Conservation (phyloP, 2,888 invertebrate genomes). For the Lordiphosa fenestrarum region DNA sequence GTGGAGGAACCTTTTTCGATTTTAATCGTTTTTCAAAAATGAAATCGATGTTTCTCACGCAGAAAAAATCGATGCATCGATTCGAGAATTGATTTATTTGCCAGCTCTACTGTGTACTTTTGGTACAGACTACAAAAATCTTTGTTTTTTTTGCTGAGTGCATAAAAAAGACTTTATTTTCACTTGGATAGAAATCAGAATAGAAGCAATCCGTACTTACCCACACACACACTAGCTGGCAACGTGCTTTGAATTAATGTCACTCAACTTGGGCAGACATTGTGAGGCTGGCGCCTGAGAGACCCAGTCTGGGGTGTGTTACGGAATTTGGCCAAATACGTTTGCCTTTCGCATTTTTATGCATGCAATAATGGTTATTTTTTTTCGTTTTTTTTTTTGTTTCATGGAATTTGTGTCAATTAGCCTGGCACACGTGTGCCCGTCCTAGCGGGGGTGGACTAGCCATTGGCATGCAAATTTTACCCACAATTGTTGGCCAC, state of each 20-base stretch:
- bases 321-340: slow-evolving; percentile 54
- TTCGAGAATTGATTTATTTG: too few relatives aligned
- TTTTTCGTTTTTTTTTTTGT: slow-evolving; percentile 36
- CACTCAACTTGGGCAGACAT: slow-evolving; percentile 50
- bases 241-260: slow-evolving; percentile 74
- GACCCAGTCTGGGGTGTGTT: slow-evolving; percentile 50
- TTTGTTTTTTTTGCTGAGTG: too few relatives aligned
- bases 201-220: slow-evolving; percentile 16
- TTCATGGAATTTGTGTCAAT: slow-evolving; percentile 72
- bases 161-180: slow-evolving; percentile 52
- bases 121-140: too few relatives aligned
- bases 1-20: too few relatives aligned
- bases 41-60: too few relatives aligned
- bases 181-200: slow-evolving; percentile 60
- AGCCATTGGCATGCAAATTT: slow-evolving; percentile 59
- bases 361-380: slow-evolving; percentile 46
- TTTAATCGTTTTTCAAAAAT: too few relatives aligned
- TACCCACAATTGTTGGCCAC: slow-evolving; percentile 47
- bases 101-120: too few relatives aligned
- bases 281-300: slow-evolving; percentile 28
- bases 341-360: slow-evolving; percentile 54
- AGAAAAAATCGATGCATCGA: too few relatives aligned
- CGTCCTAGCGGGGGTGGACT: slow-evolving; percentile 12
- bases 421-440: slow-evolving; percentile 51
- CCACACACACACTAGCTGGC: slow-evolving; percentile 15